Evolutionary conservation across 2,888 invertebrate genomes (phyloP), one percentile per base, ranked within the genome.

Genomic region (Oxyscelio sp.): DNA sequence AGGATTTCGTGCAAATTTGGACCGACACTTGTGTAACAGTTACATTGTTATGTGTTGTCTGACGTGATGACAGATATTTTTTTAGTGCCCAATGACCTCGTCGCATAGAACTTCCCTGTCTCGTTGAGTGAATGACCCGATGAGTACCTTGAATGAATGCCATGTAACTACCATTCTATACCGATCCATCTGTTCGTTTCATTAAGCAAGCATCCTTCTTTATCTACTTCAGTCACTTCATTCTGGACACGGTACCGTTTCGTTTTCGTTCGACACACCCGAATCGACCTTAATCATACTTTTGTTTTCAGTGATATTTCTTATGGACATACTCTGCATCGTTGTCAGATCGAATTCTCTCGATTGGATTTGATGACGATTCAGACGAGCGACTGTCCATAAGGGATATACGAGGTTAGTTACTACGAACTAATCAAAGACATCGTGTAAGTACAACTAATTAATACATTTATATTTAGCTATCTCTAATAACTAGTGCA

Each of bases 1-100:
- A 82, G 50, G 66, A 75, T 75, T 56, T 74, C 74, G 34, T 68
- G 50, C 66, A 58, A 80, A 52, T 27, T 58, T 77, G 38, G 17
- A 61, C 59, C 34, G 38, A 54, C 78, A 70, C 54, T 61, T 63
- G 61, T 78, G 78, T 43, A 70, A 77, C 56, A 63, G 38, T 63
- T 58, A 48, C 56, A 15, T 79, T 56, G 24, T 71, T 63, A 21
- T 78, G 21, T 78, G 45, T 78, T 78, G 78, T 78, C 43, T 56
- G 22, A 52, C 61, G 70, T 78, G 13, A 63, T 63, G n/a, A 45
- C 34, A 66, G 8, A 66, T 52, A n/a, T n/a, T 27, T 31, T 58
- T 21, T 31, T 38, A 22, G 13, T 61, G 13, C 24, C 54, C 34
- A 9, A 48, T 8, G 38, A 66, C 24, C 24, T 52, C 45, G 22